Conservation (phyloP, 2,888 invertebrate genomes). For the Lepidonotus clava region DNA sequence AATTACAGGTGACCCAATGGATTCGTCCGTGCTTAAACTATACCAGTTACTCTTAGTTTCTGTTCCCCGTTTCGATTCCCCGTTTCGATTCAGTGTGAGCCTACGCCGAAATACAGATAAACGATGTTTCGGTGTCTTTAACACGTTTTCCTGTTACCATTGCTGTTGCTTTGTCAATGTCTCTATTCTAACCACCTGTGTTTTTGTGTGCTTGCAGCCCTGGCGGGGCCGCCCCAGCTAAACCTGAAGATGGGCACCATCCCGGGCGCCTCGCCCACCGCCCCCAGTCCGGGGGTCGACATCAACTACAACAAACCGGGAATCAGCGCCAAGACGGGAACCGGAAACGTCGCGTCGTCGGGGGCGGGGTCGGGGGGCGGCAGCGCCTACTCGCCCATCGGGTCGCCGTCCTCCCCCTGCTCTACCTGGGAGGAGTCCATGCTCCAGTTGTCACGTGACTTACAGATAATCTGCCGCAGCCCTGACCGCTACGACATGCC, state of each 20-base stretch:
- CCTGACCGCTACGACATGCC: conserved; percentile 55
- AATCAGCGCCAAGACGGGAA: neutral
- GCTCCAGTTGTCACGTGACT: conserved; percentile 42
- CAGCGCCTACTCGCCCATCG: conserved; percentile 34
- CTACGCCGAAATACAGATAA: too few relatives aligned
- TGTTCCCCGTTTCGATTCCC: too few relatives aligned
- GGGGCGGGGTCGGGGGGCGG: neutral
- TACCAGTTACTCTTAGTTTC: too few relatives aligned
- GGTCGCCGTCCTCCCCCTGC: conserved; percentile 47
- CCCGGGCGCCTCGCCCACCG: neutral
- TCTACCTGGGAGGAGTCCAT: conserved; percentile 57
- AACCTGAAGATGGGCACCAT: conserved; percentile 42
- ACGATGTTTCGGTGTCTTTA: too few relatives aligned
- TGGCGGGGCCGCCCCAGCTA: conserved; percentile 43
- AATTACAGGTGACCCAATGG: too few relatives aligned
- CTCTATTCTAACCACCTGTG: too few relatives aligned
- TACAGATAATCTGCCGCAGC: conserved; percentile 57
- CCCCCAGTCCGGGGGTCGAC: neutral
- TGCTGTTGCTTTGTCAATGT: too few relatives aligned
- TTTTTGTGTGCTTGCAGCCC: too few relatives aligned
- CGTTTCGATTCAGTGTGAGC: too few relatives aligned
- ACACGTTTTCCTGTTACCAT: too few relatives aligned
- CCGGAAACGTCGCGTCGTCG: neutral
- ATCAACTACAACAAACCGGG: conserved; percentile 47
- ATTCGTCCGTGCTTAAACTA: too few relatives aligned